These are phyloP conservation scores for Ifrita kowaldi DNA, from an alignment of 2,113 vertebrate species.

Conservation along the genomic window DNA sequence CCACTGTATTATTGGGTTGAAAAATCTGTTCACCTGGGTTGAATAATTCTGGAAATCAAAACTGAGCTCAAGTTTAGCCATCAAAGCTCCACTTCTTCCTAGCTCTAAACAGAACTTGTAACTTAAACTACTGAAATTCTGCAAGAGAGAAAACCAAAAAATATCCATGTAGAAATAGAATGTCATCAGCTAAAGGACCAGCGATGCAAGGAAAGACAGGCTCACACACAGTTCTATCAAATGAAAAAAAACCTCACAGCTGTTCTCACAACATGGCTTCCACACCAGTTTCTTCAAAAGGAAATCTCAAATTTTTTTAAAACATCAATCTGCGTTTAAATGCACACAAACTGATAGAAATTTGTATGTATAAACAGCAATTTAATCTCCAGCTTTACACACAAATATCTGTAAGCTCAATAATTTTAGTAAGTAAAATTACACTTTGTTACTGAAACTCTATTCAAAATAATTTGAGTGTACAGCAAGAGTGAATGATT, in stretches of 20 bases:
- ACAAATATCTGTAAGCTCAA: background rate
- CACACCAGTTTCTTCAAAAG: background rate
- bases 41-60: background rate
- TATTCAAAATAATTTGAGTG: background rate
- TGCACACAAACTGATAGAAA: background rate
- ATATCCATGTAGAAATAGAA: background rate
- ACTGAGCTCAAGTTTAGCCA: background rate
- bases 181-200: background rate
- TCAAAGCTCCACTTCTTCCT: background rate
- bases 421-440: background rate
- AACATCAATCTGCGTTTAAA: background rate
- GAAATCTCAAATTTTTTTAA: background rate
- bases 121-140: background rate
- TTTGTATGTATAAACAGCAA: background rate
- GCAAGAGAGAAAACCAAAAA: background rate
- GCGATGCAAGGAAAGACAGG: background rate
- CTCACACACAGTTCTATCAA: background rate
- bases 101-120: background rate
- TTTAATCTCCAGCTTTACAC: background rate
- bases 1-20: background rate
- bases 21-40: background rate
- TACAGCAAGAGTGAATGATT: background rate
- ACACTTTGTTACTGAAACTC: background rate
- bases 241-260: background rate
- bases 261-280: background rate